Percentiles rank a stretch among this genome's conserved stretches.
Evolutionary conservation across 1,140 invertebrate genomes (phyloP).

Genomic region (Druon quercuslanigerum): DNA sequence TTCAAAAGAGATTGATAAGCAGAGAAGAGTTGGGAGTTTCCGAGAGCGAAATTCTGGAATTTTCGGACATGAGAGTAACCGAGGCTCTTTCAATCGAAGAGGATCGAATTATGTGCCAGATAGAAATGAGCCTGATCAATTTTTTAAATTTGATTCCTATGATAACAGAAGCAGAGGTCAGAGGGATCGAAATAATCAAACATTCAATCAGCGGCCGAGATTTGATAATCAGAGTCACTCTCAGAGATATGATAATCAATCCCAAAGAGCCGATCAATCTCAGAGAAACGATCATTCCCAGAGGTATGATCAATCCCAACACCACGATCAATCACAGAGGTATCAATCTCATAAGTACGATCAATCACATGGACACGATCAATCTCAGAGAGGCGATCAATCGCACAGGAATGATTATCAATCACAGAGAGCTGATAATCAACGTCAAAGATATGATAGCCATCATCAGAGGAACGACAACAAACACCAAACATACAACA

Average conservation of each 20-base stretch:
- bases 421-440: background rate
- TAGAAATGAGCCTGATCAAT: background rate
- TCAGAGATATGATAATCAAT: background rate
- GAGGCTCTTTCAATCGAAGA: background rate
- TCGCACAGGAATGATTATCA: background rate
- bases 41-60: constrained; percentile 44
- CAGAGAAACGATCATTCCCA: too few species aligned
- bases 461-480: too few species aligned
- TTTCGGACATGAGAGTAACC: constrained; percentile 34
- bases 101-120: background rate
- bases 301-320: too few species aligned
- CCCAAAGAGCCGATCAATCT: too few species aligned
- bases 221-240: background rate
- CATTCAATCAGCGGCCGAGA: background rate
- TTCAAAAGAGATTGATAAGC: constrained; percentile 42
- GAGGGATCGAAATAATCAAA: background rate
- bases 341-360: background rate
- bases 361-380: background rate
- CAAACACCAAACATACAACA: too few species aligned
- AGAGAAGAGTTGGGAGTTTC: constrained; percentile 41
- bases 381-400: background rate
- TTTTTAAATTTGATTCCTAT: background rate
- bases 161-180: background rate
- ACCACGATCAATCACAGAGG: background rate
- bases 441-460: background rate